Evolutionary conservation across 53 echinoderm and acorn worm species (phyloP).

Genomic region (Astropecten irregularis): DNA sequence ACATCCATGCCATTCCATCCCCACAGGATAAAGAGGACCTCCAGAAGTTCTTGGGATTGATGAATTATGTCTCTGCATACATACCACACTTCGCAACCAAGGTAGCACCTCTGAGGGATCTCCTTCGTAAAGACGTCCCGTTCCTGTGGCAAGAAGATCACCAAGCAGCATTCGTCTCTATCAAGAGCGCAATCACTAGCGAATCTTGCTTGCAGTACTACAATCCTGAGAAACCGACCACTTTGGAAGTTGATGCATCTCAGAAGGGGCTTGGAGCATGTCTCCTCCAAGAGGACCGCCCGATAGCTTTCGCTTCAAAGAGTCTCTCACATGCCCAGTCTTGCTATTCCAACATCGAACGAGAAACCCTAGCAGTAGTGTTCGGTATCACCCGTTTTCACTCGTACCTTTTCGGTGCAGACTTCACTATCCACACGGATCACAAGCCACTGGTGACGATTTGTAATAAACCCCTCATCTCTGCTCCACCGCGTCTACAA

Average conservation of each 20-base stretch:
- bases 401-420: constrained; percentile 55
- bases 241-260: constrained; percentile 45
- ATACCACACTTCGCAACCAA: constrained; percentile 31
- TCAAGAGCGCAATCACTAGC: neutral
- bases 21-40: constrained; percentile 60
- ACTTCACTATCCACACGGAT: constrained; percentile 50
- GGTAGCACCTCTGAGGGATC: constrained; percentile 18
- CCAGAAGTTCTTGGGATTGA: constrained; percentile 59
- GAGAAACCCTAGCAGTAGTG: constrained; percentile 50
- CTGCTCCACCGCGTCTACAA: constrained; percentile 52
- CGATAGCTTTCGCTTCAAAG: constrained; percentile 57
- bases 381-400: constrained; percentile 57
- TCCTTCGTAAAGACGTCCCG: neutral
- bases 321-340: constrained; percentile 41
- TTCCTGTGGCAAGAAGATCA: constrained; percentile 27
- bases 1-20: constrained; percentile 35
- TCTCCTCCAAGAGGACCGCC: constrained; percentile 30
- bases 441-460: constrained; percentile 57
- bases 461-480: constrained; percentile 44
- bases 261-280: constrained; percentile 65
- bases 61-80: constrained; percentile 52
- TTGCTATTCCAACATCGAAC: constrained; percentile 60
- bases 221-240: constrained; percentile 8
- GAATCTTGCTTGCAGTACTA: constrained; percentile 43
- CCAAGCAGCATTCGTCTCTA: neutral